Evolutionary conservation across 2,888 invertebrate species (phyloP), one percentile per base, ranked within the genome.

Genomic region (Aphidius colemani): DNA sequence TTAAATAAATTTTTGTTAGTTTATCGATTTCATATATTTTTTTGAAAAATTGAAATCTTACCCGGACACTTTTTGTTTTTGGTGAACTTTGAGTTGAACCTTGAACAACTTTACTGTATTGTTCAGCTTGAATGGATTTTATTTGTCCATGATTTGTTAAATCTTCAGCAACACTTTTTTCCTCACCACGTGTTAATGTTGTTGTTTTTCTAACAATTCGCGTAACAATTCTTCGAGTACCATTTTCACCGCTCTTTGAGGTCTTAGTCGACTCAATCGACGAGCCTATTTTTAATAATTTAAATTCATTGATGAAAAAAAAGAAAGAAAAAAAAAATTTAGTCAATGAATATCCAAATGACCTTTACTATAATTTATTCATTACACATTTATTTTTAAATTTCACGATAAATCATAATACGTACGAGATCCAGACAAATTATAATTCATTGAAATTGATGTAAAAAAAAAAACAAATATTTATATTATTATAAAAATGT

Each of bases 141-240:
- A 83, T 78, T 30, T 82, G 79, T 7, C 86, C 88, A 64, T 86
- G 84, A 78, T 87, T 87, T 58, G 87, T 84, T 73, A 91, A 80
- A 78, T 91, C 90, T 77, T 94, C 91, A 46, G 89, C 85, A 41
- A 86, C 86, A 67, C 89, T 88, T 73, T 90, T 88, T 81, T 95
- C 94, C 80, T 95, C 94, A 49, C 94, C 95, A 11, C 94, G 87
- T 68, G 93, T 92, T 71, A 95, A 81, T 3, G 95, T 95, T 45
- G 95, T 95, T 73, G 95, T 93, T 82, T 94, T 95, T 68, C 93
- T 87, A 59, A 95, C 90, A 69, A 95, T 92, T 78, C 93, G 89
- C 51, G 94, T 93, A 40, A 94, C 95, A 70, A 95, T 92, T 71
- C 93, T 88, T 67, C 92, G 87, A 78, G 90, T 89, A 48, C 94